Base-by-base conservation (phyloP, 1,140 invertebrate genomes). In the Oedothorax gibbosus region DNA sequence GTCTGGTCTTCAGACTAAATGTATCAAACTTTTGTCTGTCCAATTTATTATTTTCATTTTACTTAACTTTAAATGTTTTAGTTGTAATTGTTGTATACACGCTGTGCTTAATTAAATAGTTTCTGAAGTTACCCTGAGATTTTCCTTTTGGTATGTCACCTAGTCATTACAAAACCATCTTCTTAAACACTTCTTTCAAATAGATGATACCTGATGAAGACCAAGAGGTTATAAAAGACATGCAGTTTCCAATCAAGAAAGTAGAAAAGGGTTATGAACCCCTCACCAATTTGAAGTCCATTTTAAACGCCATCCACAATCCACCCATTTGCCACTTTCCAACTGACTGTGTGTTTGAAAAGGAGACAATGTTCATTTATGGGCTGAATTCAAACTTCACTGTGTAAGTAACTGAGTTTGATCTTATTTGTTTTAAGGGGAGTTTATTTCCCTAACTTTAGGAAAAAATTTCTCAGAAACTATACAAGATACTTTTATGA, bases 151-250 rank as follows among this genome's bases (percentile, higher is more conserved):
- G n/a, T n/a, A n/a, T n/a, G n/a, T n/a, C n/a, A n/a, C n/a, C n/a
- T n/a, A n/a, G n/a, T n/a, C n/a, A n/a, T n/a, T n/a, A n/a, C n/a
- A n/a, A n/a, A n/a, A n/a, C n/a, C n/a, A n/a, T 1, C 5, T 35
- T 35, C 35, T 35, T 35, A 35, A 35, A 35, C 35, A 35, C 35
- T 2, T 35, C 5, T 35, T 49, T 14, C 56, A 18, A 18, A 14
- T 14, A 82, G 80, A 82, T 82, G 80, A 82, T 82, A 35, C 80
- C 80, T 15, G 80, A 82, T 65, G 80, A 64, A 53, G 80, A 82
- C 18, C 68, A 73, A 73, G 80, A 82, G 56, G 57, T 82, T 2
- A 82, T 82, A 35, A 11, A 62, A 18, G 50, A 71, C 12, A 82
- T 82, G 80, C 20, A 73, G 56, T 82, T 82, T 53, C 57, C 68